Evolutionary conservation across 2,113 vertebrate species (phyloP), one percentile per base, ranked within the genome.

Genomic region (Phycodurus eques): DNA sequence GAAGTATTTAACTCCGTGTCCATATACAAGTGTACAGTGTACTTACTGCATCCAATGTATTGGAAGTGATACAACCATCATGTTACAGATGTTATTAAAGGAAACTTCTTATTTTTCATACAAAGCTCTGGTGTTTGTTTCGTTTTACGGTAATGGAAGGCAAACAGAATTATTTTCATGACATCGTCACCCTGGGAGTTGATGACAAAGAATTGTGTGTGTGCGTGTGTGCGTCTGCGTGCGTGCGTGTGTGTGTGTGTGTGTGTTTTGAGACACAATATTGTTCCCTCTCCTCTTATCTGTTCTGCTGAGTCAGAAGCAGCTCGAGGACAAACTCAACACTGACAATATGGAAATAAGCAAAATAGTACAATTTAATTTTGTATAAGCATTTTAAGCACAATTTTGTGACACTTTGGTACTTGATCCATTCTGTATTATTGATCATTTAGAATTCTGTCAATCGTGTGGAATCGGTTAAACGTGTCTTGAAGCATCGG

Each of bases 31-130:
- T 85, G 78, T 89, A 77, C 78, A 87, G 73, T 80, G 83, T 81
- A 65, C 42, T 44, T 81, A 65, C 42, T 44, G 63, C 62, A 43
- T 85, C 77, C 78, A 83, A 78, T 78, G 82, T 90, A 87, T 83
- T 79, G 81, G 78, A 82, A 80, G 82, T 86, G 71, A 89, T 81
- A 89, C 85, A 87, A 75, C 80, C 72, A 64, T 87, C 83, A 91
- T 93, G 91, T 93, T 90, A 80, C 86, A 90, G 77, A 88, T 90
- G 83, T 91, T 89, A 93, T 90, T 93, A 93, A 93, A 93, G 90
- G 82, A 93, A 92, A 91, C 88, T 82, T 91, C 87, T 90, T 92
- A 92, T 94, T 94, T 94, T 94, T 93, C 80, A 64, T 89, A 93
- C 83, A 91, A 85, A 86, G 53, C 43, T 76, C 60, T 75, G 13